phyloP scores from a whole-genome alignment of 2,888 invertebrate genomes.

The Alloplasta piceator region DNA sequence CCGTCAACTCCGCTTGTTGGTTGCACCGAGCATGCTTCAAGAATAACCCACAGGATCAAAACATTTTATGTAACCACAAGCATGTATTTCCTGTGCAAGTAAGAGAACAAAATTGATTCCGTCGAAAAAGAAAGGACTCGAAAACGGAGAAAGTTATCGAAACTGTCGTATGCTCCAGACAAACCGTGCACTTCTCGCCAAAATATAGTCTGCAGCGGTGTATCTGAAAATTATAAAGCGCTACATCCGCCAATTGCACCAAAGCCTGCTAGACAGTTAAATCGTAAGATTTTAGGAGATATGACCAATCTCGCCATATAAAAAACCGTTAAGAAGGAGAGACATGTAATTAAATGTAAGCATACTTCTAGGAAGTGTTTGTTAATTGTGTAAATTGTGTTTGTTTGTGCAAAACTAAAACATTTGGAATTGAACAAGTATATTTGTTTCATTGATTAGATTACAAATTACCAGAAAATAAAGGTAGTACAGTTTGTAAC shows the following conservation, averaged over 20 bases:
- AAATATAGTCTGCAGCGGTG: slow-evolving; percentile 1
- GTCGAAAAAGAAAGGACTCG: slow-evolving; percentile 17
- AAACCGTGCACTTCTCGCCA: background rate
- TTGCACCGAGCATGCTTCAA: slow-evolving; percentile 19
- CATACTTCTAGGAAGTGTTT: too few species aligned
- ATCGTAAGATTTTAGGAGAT: slow-evolving; percentile 7
- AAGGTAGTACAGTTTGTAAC: too few species aligned
- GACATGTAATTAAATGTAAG: background rate
- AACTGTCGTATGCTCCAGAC: background rate
- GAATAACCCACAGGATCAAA: slow-evolving; percentile 12
- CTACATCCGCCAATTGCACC: background rate
- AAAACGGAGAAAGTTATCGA: slow-evolving; percentile 31
- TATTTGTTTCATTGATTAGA: too few species aligned
- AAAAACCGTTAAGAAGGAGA: background rate
- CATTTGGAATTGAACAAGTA: too few species aligned
- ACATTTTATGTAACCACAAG: slow-evolving; percentile 38
- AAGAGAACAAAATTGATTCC: slow-evolving; percentile 37
- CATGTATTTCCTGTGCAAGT: slow-evolving; percentile 43
- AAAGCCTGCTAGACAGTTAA: background rate
- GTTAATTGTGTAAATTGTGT: too few species aligned
- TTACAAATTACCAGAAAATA: too few species aligned
- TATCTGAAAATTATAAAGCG: slow-evolving; percentile 1
- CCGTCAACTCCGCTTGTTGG: slow-evolving; percentile 7
- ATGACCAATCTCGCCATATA: background rate
- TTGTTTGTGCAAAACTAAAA: too few species aligned